Evolutionary conservation across 2,113 vertebrate species (phyloP), one percentile per base, ranked within the genome.

Genomic region (Smithornis capensis): DNA sequence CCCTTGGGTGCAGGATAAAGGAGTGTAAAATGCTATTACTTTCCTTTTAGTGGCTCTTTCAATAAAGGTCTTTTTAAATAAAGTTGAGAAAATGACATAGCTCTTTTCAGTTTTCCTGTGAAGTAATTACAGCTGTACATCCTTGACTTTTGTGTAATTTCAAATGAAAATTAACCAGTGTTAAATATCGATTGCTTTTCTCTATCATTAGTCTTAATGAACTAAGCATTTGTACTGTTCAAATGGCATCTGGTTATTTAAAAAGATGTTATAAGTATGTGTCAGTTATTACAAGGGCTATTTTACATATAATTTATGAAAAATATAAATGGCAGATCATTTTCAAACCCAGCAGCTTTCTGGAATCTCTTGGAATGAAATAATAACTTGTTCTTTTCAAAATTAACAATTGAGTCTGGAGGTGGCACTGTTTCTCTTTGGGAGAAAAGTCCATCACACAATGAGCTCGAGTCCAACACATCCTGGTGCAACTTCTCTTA

Each of bases 351-450:
- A 52, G 33, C 14, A 56, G 23, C 47, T n/a, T 37, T 33, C 17
- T 73, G 14, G 27, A 67, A 33, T 25, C 13, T 60, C 76, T n/a
- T 7, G 42, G 24, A 57, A 33, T 8, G 42, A 44, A 80, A 14
- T 1, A 47, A 7, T 0, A 59, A 10, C 4, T 73, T 45, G 16
- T 6, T 53, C 6, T 53, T 71, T 8, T 1, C 60, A 18, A 71
- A 40, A 77, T 0, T 35, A 76, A n/a, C 68, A 56, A 33, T 12
- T 9, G 25, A 50, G 75, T 52, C 96, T 92, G 70, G 50, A 97
- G 97, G 78, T 97, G 97, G 95, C 97, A 96, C 60, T 96, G 83
- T 93, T 95, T 81, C 87, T 68, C 90, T 95, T 96, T 80, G 49
- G 56, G 70, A 95, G 75, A 80, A 74, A 74, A 79, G 14, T 29